These are phyloP conservation scores for Reticulitermes lucifugus DNA, from an alignment of 2,888 invertebrate genomes.

Conservation along the genomic window DNA sequence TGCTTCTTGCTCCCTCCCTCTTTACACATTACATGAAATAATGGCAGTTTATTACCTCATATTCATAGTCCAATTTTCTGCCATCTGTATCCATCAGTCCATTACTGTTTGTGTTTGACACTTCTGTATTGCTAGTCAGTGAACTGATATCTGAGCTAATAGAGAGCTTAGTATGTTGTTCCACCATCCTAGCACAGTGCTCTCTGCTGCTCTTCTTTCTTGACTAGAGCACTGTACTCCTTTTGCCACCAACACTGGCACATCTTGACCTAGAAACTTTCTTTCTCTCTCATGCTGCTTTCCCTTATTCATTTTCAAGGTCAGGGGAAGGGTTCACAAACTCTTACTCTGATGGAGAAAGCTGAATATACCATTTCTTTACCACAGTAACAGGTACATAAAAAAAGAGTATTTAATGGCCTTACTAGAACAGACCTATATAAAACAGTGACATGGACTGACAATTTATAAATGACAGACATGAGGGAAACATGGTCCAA, in stretches of 20 bases:
- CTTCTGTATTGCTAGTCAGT: background rate
- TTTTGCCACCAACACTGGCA: slow-evolving; percentile 8
- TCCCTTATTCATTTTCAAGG: slow-evolving; percentile 29
- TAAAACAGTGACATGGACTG: too few relatives aligned
- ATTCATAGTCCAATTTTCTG: background rate
- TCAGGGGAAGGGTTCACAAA: slow-evolving; percentile 28
- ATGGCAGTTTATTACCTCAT: background rate
- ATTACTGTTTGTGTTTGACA: background rate
- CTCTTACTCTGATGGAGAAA: slow-evolving; percentile 30
- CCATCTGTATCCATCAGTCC: background rate
- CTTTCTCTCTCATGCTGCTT: slow-evolving; percentile 24
- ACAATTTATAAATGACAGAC: too few relatives aligned
- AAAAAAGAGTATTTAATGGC: background rate
- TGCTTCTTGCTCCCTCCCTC: too few relatives aligned
- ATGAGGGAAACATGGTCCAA: too few relatives aligned
- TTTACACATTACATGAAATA: too few relatives aligned
- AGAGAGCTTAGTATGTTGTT: slow-evolving; percentile 35
- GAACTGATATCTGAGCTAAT: background rate
- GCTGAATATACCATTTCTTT: background rate
- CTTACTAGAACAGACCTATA: background rate
- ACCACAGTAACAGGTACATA: background rate
- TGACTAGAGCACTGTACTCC: background rate
- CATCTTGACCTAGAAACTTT: slow-evolving; percentile 35
- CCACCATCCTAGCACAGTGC: background rate
- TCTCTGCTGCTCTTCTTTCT: background rate